Percentiles rank a stretch among this genome's conserved stretches.
Evolutionary conservation across 2,113 vertebrate genomes (phyloP).

Genomic region (Channa argus): DNA sequence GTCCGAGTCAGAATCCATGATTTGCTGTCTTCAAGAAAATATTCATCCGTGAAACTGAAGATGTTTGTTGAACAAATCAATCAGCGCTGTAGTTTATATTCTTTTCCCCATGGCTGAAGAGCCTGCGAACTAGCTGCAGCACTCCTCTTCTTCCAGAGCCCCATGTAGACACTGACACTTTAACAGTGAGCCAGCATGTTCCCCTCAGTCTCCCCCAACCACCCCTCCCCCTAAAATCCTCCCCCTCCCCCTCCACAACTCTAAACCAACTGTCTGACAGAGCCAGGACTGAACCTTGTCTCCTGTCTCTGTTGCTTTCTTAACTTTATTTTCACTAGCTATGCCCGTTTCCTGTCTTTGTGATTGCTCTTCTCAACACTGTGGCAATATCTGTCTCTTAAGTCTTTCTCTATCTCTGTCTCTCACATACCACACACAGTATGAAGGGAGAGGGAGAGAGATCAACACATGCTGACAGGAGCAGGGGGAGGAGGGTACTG

Average conservation of each 20-base stretch:
- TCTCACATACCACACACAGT: slow-evolving; percentile 46
- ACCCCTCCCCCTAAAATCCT: slow-evolving; percentile 68
- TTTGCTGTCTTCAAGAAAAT: slow-evolving; percentile 27
- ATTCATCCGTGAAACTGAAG: slow-evolving; percentile 40
- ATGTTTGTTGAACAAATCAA: slow-evolving; percentile 37
- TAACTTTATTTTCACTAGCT: background rate
- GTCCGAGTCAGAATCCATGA: slow-evolving; percentile 98
- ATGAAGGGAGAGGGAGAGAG: slow-evolving; percentile 40
- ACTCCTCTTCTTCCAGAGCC: slow-evolving; percentile 57
- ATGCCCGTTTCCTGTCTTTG: slow-evolving; percentile 5
- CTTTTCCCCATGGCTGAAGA: slow-evolving; percentile 43
- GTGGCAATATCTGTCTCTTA: slow-evolving; percentile 15
- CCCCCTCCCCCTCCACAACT: slow-evolving; percentile 61
- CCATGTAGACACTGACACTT: slow-evolving; percentile 74
- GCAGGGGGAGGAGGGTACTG: slow-evolving; percentile 61
- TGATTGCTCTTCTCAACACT: slow-evolving; percentile 34
- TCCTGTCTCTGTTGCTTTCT: slow-evolving; percentile 12
- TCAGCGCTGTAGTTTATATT: slow-evolving; percentile 51
- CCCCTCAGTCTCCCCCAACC: slow-evolving; percentile 65
- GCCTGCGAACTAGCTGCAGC: slow-evolving; percentile 29
- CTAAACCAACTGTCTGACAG: slow-evolving; percentile 60
- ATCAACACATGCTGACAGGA: slow-evolving; percentile 70
- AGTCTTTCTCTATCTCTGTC: slow-evolving; percentile 34
- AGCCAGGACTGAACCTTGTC: slow-evolving; percentile 31
- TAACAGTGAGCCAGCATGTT: slow-evolving; percentile 79